These are phyloP conservation scores for Leucoraja erinaceus DNA, from an alignment of 2,113 vertebrate genomes.

Conservation along the genomic window DNA sequence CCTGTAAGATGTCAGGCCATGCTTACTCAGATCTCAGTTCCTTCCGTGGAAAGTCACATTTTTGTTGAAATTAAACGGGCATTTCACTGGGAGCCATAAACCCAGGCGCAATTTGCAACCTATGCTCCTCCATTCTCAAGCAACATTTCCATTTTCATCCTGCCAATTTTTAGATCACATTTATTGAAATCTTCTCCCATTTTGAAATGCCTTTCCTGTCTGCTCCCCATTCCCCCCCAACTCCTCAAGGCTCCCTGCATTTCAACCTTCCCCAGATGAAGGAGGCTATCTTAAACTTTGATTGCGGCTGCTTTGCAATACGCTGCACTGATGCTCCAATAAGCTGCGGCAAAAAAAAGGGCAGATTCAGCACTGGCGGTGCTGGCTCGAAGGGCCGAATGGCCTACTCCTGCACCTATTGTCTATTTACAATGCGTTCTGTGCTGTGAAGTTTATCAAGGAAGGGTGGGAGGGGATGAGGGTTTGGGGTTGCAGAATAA, in stretches of 20 bases:
- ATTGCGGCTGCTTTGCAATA: slow-evolving; percentile 13
- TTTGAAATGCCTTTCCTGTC: not conserved
- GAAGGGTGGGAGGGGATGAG: not conserved
- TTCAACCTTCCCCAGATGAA: not conserved
- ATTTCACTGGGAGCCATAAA: not conserved
- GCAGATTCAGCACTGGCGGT: not conserved
- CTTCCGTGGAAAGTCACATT: not conserved
- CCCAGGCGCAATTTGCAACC: slow-evolving; percentile 18
- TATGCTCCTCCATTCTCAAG: not conserved
- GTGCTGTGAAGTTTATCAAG: not conserved
- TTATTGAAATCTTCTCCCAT: not conserved
- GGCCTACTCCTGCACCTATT: too few relatives aligned
- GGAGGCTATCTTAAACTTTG: not conserved
- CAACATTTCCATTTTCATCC: not conserved
- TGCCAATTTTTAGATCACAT: not conserved
- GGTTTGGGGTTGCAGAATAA: not conserved
- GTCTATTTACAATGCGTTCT: not conserved
- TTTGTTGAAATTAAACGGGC: too few relatives aligned
- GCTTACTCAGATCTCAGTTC: not conserved
- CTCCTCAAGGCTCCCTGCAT: not conserved
- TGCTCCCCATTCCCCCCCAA: not conserved
- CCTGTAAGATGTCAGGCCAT: not conserved
- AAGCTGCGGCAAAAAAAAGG: not conserved
- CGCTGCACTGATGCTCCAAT: not conserved
- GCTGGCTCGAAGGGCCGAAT: too few relatives aligned